A percentile compares a stretch with the other conserved stretches of the same genome.
Conservation (phyloP, 2,113 vertebrate species). For the Syngnathus typhle region DNA sequence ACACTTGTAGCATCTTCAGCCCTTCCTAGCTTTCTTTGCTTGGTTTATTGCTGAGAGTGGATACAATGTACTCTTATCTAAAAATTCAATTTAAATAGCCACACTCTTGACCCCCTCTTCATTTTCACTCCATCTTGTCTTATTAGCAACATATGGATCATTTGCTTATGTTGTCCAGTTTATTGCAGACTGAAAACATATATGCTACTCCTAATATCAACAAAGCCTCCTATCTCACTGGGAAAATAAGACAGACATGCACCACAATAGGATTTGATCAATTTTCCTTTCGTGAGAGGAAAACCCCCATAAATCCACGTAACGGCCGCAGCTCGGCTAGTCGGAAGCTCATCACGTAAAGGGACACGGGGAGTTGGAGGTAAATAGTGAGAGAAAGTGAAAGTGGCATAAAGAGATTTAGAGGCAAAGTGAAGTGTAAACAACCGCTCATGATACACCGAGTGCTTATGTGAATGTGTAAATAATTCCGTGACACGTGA, state of each 20-base stretch:
- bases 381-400: slow-evolving; percentile 11
- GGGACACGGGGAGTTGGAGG: slow-evolving; percentile 7
- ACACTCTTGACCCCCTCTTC: too few relatives aligned
- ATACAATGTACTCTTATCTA: slow-evolving; percentile 1
- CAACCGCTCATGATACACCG: slow-evolving; percentile 10
- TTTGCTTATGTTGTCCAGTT: not conserved
- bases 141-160: not conserved
- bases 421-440: not conserved
- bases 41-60: slow-evolving; percentile 20
- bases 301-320: slow-evolving; percentile 48
- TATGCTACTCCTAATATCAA: not conserved
- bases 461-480: slow-evolving; percentile 3
- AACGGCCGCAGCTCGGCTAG: slow-evolving; percentile 43
- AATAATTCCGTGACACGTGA: slow-evolving; percentile 2
- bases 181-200: not conserved
- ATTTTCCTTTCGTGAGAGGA: slow-evolving; percentile 28
- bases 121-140: not conserved
- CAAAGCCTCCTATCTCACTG: not conserved
- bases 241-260: slow-evolving; percentile 5
- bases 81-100: too few relatives aligned
- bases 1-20: slow-evolving; percentile 49
- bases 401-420: slow-evolving; percentile 5
- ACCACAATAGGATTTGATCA: slow-evolving; percentile 9
- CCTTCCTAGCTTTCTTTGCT: not conserved
- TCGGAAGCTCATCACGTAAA: slow-evolving; percentile 36